Base-by-base conservation (phyloP, 2,797 vertebrate genomes). In the Pseudomugil gertrudae region DNA sequence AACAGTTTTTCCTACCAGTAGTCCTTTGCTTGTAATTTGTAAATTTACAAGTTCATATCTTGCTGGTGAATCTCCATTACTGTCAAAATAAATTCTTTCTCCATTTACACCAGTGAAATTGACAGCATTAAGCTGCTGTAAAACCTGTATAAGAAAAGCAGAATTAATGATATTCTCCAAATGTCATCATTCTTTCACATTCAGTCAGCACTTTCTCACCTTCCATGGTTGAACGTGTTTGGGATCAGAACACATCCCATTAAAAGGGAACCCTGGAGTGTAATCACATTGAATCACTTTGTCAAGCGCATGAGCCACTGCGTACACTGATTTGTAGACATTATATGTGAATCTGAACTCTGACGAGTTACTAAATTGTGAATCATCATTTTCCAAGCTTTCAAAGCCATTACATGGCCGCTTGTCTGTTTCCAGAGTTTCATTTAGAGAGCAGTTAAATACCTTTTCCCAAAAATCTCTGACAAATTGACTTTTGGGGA, bases 11-110 rank as follows among this genome's bases (percentile, higher is more conserved):
- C 87, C 87, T 30, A 88, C 78, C 66, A 93, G 84, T 24, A 68
- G 81, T 21, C 84, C 90, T 68, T 58, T 89, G 35, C 72, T 65
- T 47, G 82, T 84, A 5, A 70, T 84, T 84, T 94, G 93, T 84
- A 94, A 84, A 82, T 95, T 95, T 14, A 95, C 91, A 35, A 95
- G 79, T 66, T 95, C 94, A 83, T 95, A 95, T 90, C 88, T 93
- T 40, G 92, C 92, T 7, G 92, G 92, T 1, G 89, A 89, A 75
- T 95, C 94, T 68, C 95, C 94, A 36, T 93, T 92, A 15, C 69
- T 77, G 76, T 94, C 90, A 79, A 95, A 95, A 87, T 89, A 92
- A 36, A 95, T 87, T 66, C 69, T 83, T 55, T 94, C 92, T 26
- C 93, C 91, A 29, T 66, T 75, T 3, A 33, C 40, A 17, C 89